Base-by-base conservation (phyloP, 2,888 invertebrate species). In the Linnaemya tessellans region DNA sequence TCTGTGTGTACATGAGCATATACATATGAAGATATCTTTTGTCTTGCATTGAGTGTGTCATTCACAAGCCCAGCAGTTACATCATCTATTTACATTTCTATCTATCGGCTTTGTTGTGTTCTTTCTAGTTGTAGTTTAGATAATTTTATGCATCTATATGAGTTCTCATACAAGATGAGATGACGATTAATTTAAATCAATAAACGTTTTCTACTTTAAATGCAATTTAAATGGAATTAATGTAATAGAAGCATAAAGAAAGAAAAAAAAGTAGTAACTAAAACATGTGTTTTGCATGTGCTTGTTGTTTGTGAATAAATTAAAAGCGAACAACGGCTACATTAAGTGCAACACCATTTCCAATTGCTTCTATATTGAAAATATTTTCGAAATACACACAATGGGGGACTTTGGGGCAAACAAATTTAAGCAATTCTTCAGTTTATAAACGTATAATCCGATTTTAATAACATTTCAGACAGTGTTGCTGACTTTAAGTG, bases 171-270 rank as follows among this genome's bases (percentile, higher is more conserved):
- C 25, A 18, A 73, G 73, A 46, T 73, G 67, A 71, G 70, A 77
- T 71, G 74, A 67, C 56, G 79, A 81, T 79, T 85, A 82, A 85
- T 79, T 79, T 82, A 82, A 85, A 82, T 85, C 85, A 82, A 85
- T 85, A 85, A 80, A 79, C 80, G 58, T 70, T 71, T 79, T 75
- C 79, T 77, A 80, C 75, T 82, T 65, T 82, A 80, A 80, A 67
- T 79, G 70, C 79, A 75, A 71, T 82, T 78, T 82, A 65, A 71
- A 82, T 77, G 49, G 49, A 70, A 77, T 77, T 80, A 80, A 79
- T 70, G 51, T 46, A 60, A 67, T 54, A 78, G 58, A 64, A 35
- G n/a, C 30, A 30, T 30, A 3, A 49, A 22, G 43, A 51, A 43
- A 65, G 13, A 54, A 3, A 46, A 64, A 62, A 41, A 43, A 54